Evolutionary conservation across 2,797 vertebrate genomes (phyloP).

Genomic region (Lagocephalus sceleratus): DNA sequence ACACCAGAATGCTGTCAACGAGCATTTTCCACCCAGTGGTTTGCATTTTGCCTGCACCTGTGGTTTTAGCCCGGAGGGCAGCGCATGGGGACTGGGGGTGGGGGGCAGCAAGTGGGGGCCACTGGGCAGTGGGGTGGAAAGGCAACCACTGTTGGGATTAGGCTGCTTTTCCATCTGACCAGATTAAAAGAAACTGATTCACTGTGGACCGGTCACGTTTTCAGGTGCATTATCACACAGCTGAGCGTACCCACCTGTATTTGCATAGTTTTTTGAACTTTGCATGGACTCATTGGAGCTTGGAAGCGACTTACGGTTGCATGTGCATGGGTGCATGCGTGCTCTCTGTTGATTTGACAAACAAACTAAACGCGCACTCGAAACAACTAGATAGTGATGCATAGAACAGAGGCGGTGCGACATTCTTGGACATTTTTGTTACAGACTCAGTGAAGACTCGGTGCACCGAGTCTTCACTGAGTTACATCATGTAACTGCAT

Average conservation of each 20-base stretch:
- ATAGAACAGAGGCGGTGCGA: conserved; percentile 13
- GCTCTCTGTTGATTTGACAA: conserved; percentile 44
- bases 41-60: conserved; percentile 69
- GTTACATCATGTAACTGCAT: conserved; percentile 30
- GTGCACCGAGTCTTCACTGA: conserved; percentile 25
- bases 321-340: conserved; percentile 50
- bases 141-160: conserved; percentile 60
- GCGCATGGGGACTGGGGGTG: conserved; percentile 31
- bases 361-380: conserved; percentile 51
- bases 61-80: conserved; percentile 64
- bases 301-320: conserved; percentile 54
- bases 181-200: conserved; percentile 64
- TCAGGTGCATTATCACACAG: conserved; percentile 57
- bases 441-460: conserved; percentile 12
- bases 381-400: conserved; percentile 33
- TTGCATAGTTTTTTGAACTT: conserved; percentile 63
- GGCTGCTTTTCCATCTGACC: conserved; percentile 56
- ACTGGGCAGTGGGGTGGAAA: conserved; percentile 59
- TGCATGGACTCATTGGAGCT: conserved; percentile 68
- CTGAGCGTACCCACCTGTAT: conserved; percentile 46
- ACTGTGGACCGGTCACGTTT: conserved; percentile 52
- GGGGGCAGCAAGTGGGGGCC: conserved; percentile 24
- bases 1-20: conserved; percentile 71
- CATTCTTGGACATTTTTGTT: conserved; percentile 27
- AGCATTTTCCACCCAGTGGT: conserved; percentile 73